Evolutionary conservation across 2,797 vertebrate genomes (phyloP).

Genomic region (Aulostomus chinensis): DNA sequence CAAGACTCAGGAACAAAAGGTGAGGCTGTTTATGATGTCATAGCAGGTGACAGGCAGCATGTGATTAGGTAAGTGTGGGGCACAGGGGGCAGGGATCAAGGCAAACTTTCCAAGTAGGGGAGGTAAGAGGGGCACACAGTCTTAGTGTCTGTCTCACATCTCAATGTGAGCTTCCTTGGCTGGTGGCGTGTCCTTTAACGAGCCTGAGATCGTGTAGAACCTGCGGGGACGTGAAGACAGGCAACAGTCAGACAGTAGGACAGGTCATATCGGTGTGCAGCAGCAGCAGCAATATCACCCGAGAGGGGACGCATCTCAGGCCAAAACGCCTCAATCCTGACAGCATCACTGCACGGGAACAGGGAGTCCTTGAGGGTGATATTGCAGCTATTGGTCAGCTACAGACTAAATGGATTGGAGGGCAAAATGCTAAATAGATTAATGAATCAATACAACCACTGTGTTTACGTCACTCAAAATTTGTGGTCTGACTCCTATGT

Average conservation of each 20-base stretch:
- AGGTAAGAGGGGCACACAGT: constrained; percentile 9
- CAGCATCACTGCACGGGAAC: too few relatives aligned
- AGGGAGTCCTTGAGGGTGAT: too few relatives aligned
- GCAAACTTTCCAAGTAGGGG: constrained; percentile 27
- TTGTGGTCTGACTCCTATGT: too few relatives aligned
- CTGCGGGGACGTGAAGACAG: constrained; percentile 43
- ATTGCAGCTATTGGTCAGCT: too few relatives aligned
- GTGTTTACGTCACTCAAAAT: too few relatives aligned
- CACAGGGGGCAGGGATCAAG: constrained; percentile 21
- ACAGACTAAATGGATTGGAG: too few relatives aligned
- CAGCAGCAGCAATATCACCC: too few relatives aligned
- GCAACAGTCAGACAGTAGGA: neutral
- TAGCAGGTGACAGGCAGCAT: constrained; percentile 34
- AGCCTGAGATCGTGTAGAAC: constrained; percentile 71
- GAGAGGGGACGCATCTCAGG: too few relatives aligned
- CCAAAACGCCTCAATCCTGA: too few relatives aligned
- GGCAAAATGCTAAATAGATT: too few relatives aligned
- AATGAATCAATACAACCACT: too few relatives aligned
- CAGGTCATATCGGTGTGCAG: too few relatives aligned
- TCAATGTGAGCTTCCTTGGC: constrained; percentile 64
- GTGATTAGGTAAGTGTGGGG: constrained; percentile 32
- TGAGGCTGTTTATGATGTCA: constrained; percentile 14
- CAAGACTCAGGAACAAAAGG: neutral
- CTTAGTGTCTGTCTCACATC: constrained; percentile 54
- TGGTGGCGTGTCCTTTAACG: constrained; percentile 53